Base-by-base conservation (phyloP, 2,113 vertebrate genomes). In the Chamaetylas fuelleborni region DNA sequence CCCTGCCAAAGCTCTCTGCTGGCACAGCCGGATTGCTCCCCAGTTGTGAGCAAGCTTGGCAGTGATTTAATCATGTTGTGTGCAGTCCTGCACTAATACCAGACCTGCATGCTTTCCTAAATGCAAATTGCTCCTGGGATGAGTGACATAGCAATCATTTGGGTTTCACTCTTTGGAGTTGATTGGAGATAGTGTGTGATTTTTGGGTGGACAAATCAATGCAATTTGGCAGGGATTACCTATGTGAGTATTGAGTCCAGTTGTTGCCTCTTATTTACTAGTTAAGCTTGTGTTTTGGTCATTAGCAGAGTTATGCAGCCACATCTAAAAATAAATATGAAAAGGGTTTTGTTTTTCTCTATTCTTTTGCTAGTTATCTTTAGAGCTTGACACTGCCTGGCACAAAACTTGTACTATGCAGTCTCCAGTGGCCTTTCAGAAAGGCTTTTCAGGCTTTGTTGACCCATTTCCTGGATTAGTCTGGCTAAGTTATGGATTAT, bases 381-480 rank as follows among this genome's bases (percentile, higher is more conserved):
- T 77, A 91, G 81, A 90, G 66, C 36, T 82, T 94, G 92, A 83
- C 51, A 47, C 74, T 79, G 86, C 64, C 82, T 96, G 94, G 82
- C 92, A 91, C 86, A 96, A 58, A 73, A 84, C 80, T 65, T 91
- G 57, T 69, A 88, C 93, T 86, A 19, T 90, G 72, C 64, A 76
- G 82, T 88, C 71, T 96, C 86, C 86, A 86, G 58, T 90, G 92
- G 91, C 88, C 87, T 96, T 97, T 96, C 69, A 97, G 76, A 96
- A 95, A 90, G 83, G 88, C 78, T 86, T 96, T 97, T 93, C 80
- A 81, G 88, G 86, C 94, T 87, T 85, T 94, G 74, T 95, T 96
- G 86, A 95, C 85, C 77, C 23, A 11, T 91, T 96, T 97, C 96
- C 94, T 95, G 95, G 95, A 97, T 97, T 95, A 96, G 86, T 79